Conservation (phyloP, 2,888 invertebrate species). For the Steinernema hermaphroditum region DNA sequence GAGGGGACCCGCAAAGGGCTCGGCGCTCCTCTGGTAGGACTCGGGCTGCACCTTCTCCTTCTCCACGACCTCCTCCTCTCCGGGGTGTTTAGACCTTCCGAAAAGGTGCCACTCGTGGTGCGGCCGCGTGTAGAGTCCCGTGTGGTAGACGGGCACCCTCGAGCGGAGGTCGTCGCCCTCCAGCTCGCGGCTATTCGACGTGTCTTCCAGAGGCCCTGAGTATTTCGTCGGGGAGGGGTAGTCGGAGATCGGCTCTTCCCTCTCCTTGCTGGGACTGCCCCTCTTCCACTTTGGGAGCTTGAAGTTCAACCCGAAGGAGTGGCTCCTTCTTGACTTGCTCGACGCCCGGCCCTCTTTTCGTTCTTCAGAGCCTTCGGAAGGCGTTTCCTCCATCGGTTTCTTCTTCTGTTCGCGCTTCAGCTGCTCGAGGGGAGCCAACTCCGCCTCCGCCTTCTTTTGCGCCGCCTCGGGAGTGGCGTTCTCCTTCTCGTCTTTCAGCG, state of each 20-base stretch:
- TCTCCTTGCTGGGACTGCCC: too few species aligned
- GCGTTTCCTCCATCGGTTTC: constrained; percentile 18
- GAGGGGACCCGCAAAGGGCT: constrained; percentile 28
- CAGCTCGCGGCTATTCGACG: constrained; percentile 20
- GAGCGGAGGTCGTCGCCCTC: constrained; percentile 38
- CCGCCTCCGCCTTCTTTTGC: constrained; percentile 31
- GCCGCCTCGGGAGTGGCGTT: background rate
- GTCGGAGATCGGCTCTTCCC: background rate
- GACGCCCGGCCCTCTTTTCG: constrained; percentile 31
- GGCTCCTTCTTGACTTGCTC: constrained; percentile 16
- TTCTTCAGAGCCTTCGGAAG: constrained; percentile 5
- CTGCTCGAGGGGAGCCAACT: constrained; percentile 6
- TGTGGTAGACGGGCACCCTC: constrained; percentile 27
- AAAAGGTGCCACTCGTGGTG: constrained; percentile 21
- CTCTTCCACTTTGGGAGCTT: constrained; percentile 35
- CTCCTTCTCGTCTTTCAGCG: constrained; percentile 16
- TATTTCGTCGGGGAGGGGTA: constrained; percentile 28
- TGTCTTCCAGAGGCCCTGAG: constrained; percentile 37
- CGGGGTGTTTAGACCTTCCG: constrained; percentile 23
- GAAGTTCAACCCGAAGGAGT: background rate
- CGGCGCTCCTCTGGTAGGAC: background rate
- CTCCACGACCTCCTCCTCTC: constrained; percentile 30
- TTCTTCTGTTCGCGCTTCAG: constrained; percentile 26
- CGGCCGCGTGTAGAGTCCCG: constrained; percentile 6
- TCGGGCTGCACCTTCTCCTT: background rate